Evolutionary conservation across 2,797 vertebrate genomes (phyloP).

Genomic region (Pampus argenteus): DNA sequence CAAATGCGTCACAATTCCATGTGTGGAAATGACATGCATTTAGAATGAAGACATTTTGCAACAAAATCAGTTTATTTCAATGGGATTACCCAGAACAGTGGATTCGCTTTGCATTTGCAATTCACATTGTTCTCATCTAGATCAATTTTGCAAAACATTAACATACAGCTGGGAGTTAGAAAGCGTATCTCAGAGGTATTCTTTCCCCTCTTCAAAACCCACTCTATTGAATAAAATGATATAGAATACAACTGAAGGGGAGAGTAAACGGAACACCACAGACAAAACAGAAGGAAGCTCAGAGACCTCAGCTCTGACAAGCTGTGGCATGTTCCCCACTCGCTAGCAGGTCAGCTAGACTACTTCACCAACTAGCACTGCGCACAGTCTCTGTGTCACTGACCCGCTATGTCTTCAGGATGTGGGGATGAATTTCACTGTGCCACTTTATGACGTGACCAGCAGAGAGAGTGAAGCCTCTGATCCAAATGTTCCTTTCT

Average conservation of each 20-base stretch:
- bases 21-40: neutral
- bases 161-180: neutral
- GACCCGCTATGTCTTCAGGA: neutral
- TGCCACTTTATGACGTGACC: neutral
- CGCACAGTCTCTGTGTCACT: neutral
- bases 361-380: too few relatives aligned
- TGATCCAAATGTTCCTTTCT: neutral
- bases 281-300: neutral
- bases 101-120: too few relatives aligned
- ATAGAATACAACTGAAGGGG: neutral
- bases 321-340: too few relatives aligned
- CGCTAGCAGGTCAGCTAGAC: too few relatives aligned
- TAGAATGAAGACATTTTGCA: too few relatives aligned
- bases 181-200: neutral
- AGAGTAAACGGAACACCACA: neutral
- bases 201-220: neutral
- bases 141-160: neutral
- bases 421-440: neutral
- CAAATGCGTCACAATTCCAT: neutral
- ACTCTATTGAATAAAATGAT: neutral
- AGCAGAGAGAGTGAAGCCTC: neutral
- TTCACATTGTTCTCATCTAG: too few relatives aligned
- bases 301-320: neutral
- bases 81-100: too few relatives aligned
- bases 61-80: neutral